Base-by-base conservation (phyloP, 2,888 invertebrate genomes). In the Caenorhabditis drosophilae region DNA sequence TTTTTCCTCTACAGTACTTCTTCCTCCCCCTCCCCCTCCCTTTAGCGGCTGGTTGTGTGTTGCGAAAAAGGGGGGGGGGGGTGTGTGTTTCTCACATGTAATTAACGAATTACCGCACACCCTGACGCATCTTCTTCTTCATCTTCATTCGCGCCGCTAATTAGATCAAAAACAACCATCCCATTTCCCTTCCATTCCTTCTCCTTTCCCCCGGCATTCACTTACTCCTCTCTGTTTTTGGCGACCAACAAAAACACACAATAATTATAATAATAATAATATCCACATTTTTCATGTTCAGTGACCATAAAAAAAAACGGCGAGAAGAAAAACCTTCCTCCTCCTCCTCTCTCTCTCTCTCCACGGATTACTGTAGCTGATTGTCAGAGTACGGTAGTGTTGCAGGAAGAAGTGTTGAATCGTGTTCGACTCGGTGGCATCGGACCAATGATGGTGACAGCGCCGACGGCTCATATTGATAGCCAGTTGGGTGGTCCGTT, bases 391-490 rank as follows among this genome's bases (percentile, higher is more conserved):
- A n/a, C 7, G 6, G 20, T 20, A 11, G 9, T 18, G 31, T 74
- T 82, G 25, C 76, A 83, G 83, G 83, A 83, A 53, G 78, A 79
- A 54, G 78, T 79, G 7, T 56, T 84, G 18, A 73, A 74, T 51
- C 71, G 78, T 26, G 78, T 83, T 2, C 70, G 91, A 79, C 91
- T 94, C 91, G 93, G 95, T 84, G 93, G 93, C 62, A 94, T 98
- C 77, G 83, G 83, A 0, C 96, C 97, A 20, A 91, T 98, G 90
- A 93, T 97, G 67, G 97, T 97, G 42, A 92, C 93, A 41, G 93
- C 94, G 76, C 87, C 88, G 1, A 86, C 87, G 1, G 84, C 86
- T 11, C 86, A 87, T 76, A 84, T 76, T 75, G 91, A 92, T 60
- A 89, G 92, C 84, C 91, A 92, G 82, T 90, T 64, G 44, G 67